Conservation (phyloP, 2,888 invertebrate genomes). For the Dryococelus australis region DNA sequence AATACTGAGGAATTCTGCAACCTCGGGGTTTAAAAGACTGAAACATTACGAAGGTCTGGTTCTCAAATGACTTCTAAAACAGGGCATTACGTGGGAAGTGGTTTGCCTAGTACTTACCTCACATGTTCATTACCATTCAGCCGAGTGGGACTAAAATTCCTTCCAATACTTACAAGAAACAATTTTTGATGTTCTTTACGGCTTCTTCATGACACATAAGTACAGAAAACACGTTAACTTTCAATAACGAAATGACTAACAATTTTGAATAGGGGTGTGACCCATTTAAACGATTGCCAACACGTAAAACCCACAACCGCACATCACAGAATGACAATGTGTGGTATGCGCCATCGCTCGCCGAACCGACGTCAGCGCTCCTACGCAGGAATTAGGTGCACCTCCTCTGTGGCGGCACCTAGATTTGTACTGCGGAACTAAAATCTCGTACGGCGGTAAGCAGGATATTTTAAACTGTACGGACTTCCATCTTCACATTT, state of each 20-base stretch:
- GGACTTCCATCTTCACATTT: too few relatives aligned
- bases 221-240: not conserved
- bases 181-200: not conserved
- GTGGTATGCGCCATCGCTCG: not conserved
- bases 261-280: conserved; percentile 50
- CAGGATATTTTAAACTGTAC: too few relatives aligned
- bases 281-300: conserved; percentile 49
- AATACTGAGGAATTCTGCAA: not conserved
- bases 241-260: not conserved
- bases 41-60: not conserved
- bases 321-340: conserved; percentile 9
- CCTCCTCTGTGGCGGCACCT: too few relatives aligned
- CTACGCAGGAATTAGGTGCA: too few relatives aligned
- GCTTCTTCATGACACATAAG: not conserved
- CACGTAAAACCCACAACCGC: not conserved
- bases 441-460: too few relatives aligned
- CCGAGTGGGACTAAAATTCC: not conserved
- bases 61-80: not conserved
- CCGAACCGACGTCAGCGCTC: too few relatives aligned
- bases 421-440: too few relatives aligned
- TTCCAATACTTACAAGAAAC: not conserved
- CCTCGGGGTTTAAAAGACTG: not conserved
- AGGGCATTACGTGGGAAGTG: conserved; percentile 12
- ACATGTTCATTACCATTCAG: not conserved
- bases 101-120: not conserved